These are phyloP conservation scores for Eupithecia inturbata DNA, from an alignment of 2,888 invertebrate genomes.

Conservation along the genomic window DNA sequence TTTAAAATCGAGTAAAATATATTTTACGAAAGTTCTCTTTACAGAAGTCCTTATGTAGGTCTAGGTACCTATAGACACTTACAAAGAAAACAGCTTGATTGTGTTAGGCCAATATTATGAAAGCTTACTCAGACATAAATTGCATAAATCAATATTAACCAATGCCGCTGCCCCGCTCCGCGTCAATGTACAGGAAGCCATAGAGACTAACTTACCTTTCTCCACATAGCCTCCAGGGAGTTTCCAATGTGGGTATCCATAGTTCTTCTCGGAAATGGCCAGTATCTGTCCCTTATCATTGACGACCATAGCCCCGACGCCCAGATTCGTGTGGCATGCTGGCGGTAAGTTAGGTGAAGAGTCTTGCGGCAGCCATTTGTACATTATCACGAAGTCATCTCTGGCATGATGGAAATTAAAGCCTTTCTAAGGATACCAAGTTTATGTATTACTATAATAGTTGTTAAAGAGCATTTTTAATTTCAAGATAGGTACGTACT, in stretches of 20 bases:
- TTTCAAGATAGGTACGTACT: neutral
- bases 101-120: too few species aligned
- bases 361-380: slow-evolving; percentile 89
- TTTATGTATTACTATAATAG: slow-evolving; percentile 39
- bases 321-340: slow-evolving; percentile 89
- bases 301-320: slow-evolving; percentile 94
- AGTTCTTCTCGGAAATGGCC: slow-evolving; percentile 91
- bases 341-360: slow-evolving; percentile 88
- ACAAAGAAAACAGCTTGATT: too few species aligned
- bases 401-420: slow-evolving; percentile 96
- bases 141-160: too few species aligned
- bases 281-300: slow-evolving; percentile 90
- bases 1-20: too few species aligned
- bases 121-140: too few species aligned
- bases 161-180: too few species aligned
- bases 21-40: too few species aligned
- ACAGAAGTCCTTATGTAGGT: too few species aligned
- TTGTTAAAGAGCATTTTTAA: neutral
- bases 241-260: slow-evolving; percentile 90
- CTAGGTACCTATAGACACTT: too few species aligned
- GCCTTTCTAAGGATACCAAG: slow-evolving; percentile 85
- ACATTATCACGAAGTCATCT: slow-evolving; percentile 91
- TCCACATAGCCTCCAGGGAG: slow-evolving; percentile 96
- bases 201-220: slow-evolving; percentile 82
- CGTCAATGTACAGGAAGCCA: too few species aligned